Base-by-base conservation (phyloP, 2,113 vertebrate species). In the Engystomops pustulosus region DNA sequence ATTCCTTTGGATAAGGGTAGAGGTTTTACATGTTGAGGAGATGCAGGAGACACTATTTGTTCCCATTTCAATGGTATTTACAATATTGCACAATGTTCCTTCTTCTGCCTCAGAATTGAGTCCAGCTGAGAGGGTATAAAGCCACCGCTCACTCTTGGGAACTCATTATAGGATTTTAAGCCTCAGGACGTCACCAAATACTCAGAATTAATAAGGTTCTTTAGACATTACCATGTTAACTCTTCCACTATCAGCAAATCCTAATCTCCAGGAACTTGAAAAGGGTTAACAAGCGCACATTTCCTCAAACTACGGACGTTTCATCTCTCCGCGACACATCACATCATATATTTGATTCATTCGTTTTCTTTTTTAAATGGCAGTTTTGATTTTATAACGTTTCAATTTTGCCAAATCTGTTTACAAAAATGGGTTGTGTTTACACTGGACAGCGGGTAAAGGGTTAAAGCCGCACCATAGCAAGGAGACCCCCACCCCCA, bases 111-210 rank as follows among this genome's bases (percentile, higher is more conserved):
- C 51, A 82, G 51, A 68, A 81, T 51, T 32, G 15, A 49, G 78
- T 49, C 49, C 44, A 80, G 49, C 47, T 58, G 11, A 51, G 71
- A 67, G 51, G 30, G 20, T 72, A 80, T 60, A 71, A 79, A 71
- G 83, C 75, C 36, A 72, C 20, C 11, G 72, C 30, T 65, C 62
- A 65, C 82, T 85, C 70, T 70, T 81, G 83, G 75, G 74, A 85
- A 79, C 74, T 85, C 83, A 70, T 85, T 85, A 85, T 70, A 79
- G 47, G 62, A 79, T 79, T 79, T 76, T 79, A 85, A 85, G 62
- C 74, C 74, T 77, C 72, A 41, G 60, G n/a, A 78, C 44, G 45
- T 77, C 55, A 67, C 25, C 70, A 83, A 76, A 83, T 83, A 67
- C 72, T 44, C 72, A 27, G 34, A 77, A 84, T 78, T 84, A 70